phyloP scores from a whole-genome alignment of 2,888 invertebrate genomes.

The Coelinius sp. region DNA sequence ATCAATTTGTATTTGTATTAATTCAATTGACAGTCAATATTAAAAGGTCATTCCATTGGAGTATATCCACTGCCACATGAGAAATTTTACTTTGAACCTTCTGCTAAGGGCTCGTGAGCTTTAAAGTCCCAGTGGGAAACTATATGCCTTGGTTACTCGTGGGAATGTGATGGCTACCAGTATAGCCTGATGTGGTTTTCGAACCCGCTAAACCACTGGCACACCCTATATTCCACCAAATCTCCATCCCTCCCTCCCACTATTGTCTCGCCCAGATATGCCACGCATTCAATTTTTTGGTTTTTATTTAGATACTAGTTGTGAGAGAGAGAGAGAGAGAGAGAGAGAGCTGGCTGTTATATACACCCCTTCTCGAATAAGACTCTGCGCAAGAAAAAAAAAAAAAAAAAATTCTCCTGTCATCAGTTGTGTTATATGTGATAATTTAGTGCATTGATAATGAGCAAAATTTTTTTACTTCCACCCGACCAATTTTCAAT shows the following conservation, averaged over 20 bases:
- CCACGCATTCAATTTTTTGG: too few relatives aligned
- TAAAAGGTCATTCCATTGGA: too few relatives aligned
- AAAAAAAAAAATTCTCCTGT: neutral
- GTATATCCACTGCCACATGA: neutral
- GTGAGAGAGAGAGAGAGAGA: slow-evolving; percentile 14
- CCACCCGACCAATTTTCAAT: slow-evolving; percentile 26
- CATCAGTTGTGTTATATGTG: neutral
- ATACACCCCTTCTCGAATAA: too few relatives aligned
- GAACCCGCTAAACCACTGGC: slow-evolving; percentile 43
- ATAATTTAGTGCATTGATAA: neutral
- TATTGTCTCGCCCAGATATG: slow-evolving; percentile 25
- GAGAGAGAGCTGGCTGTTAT: too few relatives aligned
- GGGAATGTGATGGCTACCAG: slow-evolving; percentile 47
- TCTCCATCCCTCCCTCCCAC: slow-evolving; percentile 20
- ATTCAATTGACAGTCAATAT: neutral
- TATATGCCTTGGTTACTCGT: slow-evolving; percentile 41
- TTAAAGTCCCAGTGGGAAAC: neutral
- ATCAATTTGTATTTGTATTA: neutral
- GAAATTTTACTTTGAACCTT: neutral
- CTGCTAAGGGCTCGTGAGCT: neutral
- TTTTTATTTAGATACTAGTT: neutral
- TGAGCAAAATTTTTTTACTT: neutral
- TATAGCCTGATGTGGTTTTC: slow-evolving; percentile 44
- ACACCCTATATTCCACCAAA: slow-evolving; percentile 8
- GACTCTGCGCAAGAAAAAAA: too few relatives aligned